A percentile compares a stretch with the other conserved stretches of the same genome.
Evolutionary conservation across 2,113 vertebrate genomes (phyloP).

Genomic region (Solea senegalensis): DNA sequence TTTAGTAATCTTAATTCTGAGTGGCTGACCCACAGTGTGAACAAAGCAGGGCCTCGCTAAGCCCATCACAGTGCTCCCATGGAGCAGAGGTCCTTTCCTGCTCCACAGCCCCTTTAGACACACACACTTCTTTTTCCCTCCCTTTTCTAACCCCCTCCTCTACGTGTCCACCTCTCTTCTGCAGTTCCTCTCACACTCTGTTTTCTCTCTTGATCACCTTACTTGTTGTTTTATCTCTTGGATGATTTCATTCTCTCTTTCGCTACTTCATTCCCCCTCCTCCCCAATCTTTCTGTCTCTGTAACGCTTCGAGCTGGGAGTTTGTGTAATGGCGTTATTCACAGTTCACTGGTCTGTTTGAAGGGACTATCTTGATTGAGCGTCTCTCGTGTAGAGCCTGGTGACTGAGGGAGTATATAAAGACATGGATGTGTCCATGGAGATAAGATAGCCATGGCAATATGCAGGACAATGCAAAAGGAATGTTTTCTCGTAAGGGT

Average conservation of each 20-base stretch:
- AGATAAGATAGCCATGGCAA: constrained; percentile 70
- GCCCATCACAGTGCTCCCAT: constrained; percentile 69
- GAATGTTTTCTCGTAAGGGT: constrained; percentile 12
- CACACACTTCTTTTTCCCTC: constrained; percentile 32
- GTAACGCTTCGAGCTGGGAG: constrained; percentile 62
- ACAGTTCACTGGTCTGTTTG: constrained; percentile 82
- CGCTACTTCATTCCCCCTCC: neutral
- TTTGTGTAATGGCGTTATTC: constrained; percentile 80
- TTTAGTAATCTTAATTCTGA: constrained; percentile 79
- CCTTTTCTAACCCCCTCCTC: constrained; percentile 46
- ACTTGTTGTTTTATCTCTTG: constrained; percentile 38
- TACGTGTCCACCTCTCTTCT: constrained; percentile 52
- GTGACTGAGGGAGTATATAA: constrained; percentile 74
- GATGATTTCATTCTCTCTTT: constrained; percentile 14
- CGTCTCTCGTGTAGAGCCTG: constrained; percentile 62
- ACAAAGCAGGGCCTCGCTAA: constrained; percentile 72
- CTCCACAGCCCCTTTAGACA: constrained; percentile 58
- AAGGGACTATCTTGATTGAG: constrained; percentile 82
- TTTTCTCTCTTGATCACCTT: constrained; percentile 18
- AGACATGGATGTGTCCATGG: constrained; percentile 70
- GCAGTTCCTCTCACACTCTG: constrained; percentile 39
- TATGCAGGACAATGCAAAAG: constrained; percentile 65
- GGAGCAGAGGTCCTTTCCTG: constrained; percentile 76
- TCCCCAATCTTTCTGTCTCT: constrained; percentile 54
- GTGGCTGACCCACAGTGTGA: constrained; percentile 72